Percentiles rank a stretch among this genome's conserved stretches.
These are phyloP conservation scores for Carassius carassius DNA, from an alignment of 2,113 vertebrate genomes.

Conservation along the genomic window DNA sequence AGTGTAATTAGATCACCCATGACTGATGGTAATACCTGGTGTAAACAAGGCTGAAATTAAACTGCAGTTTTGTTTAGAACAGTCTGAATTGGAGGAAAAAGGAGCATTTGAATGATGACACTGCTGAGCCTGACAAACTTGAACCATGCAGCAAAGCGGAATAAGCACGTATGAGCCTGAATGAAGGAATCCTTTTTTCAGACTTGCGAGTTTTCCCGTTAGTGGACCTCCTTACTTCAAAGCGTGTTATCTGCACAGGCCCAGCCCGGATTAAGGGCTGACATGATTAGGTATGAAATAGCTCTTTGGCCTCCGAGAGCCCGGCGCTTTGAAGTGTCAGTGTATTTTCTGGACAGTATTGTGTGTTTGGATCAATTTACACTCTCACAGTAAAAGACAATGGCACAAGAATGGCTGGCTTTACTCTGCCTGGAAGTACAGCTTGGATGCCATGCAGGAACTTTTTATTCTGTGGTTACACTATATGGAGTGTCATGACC, in stretches of 20 bases:
- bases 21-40: not conserved
- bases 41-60: not conserved
- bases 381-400: conserved; percentile 32
- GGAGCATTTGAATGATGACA: not conserved
- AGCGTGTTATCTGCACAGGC: conserved; percentile 53
- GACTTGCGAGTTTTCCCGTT: not conserved
- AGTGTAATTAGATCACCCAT: not conserved
- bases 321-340: conserved; percentile 49
- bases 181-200: conserved; percentile 35
- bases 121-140: conserved; percentile 23
- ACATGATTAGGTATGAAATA: conserved; percentile 60
- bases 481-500: conserved; percentile 4
- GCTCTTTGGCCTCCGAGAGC: conserved; percentile 48
- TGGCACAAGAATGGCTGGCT: conserved; percentile 6
- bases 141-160: conserved; percentile 43
- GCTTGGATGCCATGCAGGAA: not conserved
- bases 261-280: conserved; percentile 55
- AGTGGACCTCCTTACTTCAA: conserved; percentile 52
- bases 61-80: not conserved
- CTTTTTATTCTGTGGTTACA: not conserved
- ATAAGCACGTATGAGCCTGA: conserved; percentile 37
- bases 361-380: conserved; percentile 30
- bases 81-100: not conserved
- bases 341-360: conserved; percentile 28
- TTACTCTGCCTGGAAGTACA: not conserved